A percentile compares a stretch with the other conserved stretches of the same genome.
Evolutionary conservation across 2,888 invertebrate genomes (phyloP).

Genomic region (Ernsta delagoae): DNA sequence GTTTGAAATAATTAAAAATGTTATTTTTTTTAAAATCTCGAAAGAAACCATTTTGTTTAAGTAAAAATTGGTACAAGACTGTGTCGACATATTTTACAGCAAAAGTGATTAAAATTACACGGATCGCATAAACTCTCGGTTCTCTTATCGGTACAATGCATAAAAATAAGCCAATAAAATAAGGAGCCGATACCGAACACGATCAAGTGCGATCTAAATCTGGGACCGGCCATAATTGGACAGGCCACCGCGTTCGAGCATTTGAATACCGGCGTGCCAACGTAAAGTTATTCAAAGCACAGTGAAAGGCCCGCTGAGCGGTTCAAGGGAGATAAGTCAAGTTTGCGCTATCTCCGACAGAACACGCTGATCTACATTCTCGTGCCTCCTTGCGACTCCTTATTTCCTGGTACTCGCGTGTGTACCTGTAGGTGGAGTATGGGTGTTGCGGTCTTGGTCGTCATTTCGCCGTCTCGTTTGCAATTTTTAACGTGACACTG

Average conservation of each 20-base stretch:
- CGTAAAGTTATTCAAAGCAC: slow-evolving; percentile 41
- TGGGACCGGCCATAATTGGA: slow-evolving; percentile 34
- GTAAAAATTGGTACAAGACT: too few relatives aligned
- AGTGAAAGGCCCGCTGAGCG: slow-evolving; percentile 55
- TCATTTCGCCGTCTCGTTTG: too few relatives aligned
- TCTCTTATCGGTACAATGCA: neutral
- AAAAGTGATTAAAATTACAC: neutral
- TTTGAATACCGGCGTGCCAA: slow-evolving; percentile 47
- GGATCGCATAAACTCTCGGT: neutral
- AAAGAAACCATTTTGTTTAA: too few relatives aligned
- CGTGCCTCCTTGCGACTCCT: slow-evolving; percentile 12
- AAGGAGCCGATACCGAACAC: slow-evolving; percentile 23
- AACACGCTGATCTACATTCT: slow-evolving; percentile 29
- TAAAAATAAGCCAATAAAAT: slow-evolving; percentile 26
- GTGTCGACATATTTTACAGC: too few relatives aligned
- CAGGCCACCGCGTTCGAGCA: slow-evolving; percentile 36
- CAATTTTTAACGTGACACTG: too few relatives aligned
- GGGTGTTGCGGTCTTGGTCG: too few relatives aligned
- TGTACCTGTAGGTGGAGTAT: too few relatives aligned
- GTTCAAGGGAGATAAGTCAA: slow-evolving; percentile 65
- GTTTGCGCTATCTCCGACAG: slow-evolving; percentile 48
- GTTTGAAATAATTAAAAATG: too few relatives aligned
- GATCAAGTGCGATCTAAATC: slow-evolving; percentile 35
- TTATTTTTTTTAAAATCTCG: too few relatives aligned
- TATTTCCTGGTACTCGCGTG: neutral